Base-by-base conservation (phyloP, 2,888 invertebrate species). In the Nomada fucata region DNA sequence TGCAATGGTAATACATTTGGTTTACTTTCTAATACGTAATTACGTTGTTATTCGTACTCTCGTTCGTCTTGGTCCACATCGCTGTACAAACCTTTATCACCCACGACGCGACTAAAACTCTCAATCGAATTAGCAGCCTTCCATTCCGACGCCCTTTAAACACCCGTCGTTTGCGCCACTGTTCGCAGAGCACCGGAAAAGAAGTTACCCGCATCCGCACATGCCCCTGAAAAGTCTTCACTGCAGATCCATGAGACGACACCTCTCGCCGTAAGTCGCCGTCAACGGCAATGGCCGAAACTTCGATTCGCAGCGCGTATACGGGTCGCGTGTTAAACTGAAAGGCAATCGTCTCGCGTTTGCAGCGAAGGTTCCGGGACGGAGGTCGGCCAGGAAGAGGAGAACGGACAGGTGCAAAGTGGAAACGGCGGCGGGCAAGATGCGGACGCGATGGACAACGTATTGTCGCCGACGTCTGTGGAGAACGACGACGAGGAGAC, bases 151-250 rank as follows among this genome's bases (percentile, higher is more conserved):
- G 23, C 11, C 4, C 13, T 47, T 47, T 1, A 47, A 47, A 47
- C 0, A 13, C 47, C 20, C 5, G 23, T 44, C 23, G 4, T 42
- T 9, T 10, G 18, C 50, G 13, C 18, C 65, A 76, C 87, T 89
- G 77, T 78, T 78, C 93, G 92, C 93, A 96, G 96, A 95, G 92
- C 96, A 96, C 90, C 94, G 96, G 55, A 95, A 95, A 90, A 95
- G 95, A 91, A 95, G 95, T 90, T 96, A 96, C 90, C 96, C 95
- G 47, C 96, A 96, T 90, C 95, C 95, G 89, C 95, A 95, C 89
- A 95, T 94, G 89, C 96, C 96, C 61, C 92, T 96, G 90, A 95
- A 96, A 91, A 94, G 95, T 81, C 89, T 95, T 72, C 94, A 94
- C 88, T 94, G 95, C 73, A 94, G 95, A 86, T 95, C 95, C 90